Evolutionary conservation across 2,797 vertebrate species (phyloP).

Genomic region (Aplochiton taeniatus): DNA sequence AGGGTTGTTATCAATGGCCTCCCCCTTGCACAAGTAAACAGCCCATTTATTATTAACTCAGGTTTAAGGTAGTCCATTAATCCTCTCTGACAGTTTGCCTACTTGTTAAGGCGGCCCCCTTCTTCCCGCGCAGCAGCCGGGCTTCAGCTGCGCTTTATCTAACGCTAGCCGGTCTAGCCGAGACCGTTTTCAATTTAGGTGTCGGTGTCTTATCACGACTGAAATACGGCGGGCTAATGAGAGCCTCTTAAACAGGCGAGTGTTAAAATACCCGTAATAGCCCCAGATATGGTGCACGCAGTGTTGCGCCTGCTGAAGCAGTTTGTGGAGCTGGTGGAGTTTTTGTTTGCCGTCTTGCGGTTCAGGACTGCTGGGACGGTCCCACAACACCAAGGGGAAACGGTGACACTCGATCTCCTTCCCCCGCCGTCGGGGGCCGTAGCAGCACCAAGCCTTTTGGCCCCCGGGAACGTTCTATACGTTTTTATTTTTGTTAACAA

Average conservation of each 20-base stretch:
- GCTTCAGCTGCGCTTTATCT: conserved; percentile 71
- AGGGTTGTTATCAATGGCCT: conserved; percentile 83
- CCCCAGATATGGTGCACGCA: conserved; percentile 14
- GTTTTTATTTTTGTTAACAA: conserved; percentile 37
- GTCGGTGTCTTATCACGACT: conserved; percentile 43
- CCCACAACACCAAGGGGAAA: neutral
- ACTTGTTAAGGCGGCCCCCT: conserved; percentile 83
- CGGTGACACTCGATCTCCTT: neutral
- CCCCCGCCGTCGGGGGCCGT: no score
- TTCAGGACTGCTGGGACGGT: conserved; percentile 16
- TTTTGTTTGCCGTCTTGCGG: no score
- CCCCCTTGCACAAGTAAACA: conserved; percentile 86
- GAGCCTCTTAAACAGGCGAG: conserved; percentile 30
- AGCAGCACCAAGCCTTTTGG: conserved; percentile 24
- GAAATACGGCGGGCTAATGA: conserved; percentile 45
- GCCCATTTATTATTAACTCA: conserved; percentile 89
- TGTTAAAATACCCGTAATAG: conserved; percentile 23
- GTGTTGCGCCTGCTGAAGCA: neutral
- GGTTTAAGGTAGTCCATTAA: conserved; percentile 87
- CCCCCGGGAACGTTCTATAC: conserved; percentile 14
- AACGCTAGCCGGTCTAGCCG: conserved; percentile 45
- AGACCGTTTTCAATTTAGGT: conserved; percentile 42
- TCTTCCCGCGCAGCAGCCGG: conserved; percentile 78
- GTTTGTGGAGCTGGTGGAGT: conserved; percentile 29
- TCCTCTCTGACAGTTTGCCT: conserved; percentile 84